These are phyloP conservation scores for Drosophila littoralis DNA, from an alignment of 1,140 invertebrate species.

Conservation along the genomic window DNA sequence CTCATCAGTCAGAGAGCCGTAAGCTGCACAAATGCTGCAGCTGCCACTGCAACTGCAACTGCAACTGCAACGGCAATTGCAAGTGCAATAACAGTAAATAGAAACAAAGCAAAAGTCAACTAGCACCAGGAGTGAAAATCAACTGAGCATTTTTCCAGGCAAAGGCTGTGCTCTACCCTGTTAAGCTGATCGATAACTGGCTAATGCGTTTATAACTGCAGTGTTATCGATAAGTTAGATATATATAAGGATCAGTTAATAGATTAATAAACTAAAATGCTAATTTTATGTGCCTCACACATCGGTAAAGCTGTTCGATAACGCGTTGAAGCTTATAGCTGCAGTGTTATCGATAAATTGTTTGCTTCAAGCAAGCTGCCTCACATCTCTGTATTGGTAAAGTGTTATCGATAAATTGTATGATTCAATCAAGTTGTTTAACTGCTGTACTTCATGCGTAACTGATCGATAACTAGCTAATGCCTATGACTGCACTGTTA, in stretches of 20 bases:
- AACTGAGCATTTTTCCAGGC: neutral
- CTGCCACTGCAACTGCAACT: constrained; percentile 1
- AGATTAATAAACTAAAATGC: too few species aligned
- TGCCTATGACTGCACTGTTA: too few species aligned
- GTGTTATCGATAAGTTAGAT: neutral
- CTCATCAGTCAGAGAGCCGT: constrained; percentile 29
- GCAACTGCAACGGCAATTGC: constrained; percentile 11
- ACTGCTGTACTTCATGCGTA: too few species aligned
- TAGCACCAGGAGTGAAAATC: neutral
- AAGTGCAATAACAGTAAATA: constrained; percentile 9
- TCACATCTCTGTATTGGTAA: too few species aligned
- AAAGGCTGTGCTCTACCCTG: neutral
- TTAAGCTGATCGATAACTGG: neutral
- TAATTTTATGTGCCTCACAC: too few species aligned
- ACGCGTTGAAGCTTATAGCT: too few species aligned
- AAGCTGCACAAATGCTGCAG: constrained; percentile 7
- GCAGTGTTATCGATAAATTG: too few species aligned
- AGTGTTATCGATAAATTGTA: too few species aligned
- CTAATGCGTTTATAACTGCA: neutral
- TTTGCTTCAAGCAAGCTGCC: too few species aligned
- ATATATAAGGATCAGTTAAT: neutral
- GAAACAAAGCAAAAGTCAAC: constrained; percentile 6
- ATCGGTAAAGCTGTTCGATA: too few species aligned
- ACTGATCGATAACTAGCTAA: too few species aligned
- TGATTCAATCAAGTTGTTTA: too few species aligned